A percentile compares a stretch with the other conserved stretches of the same genome.
Conservation (phyloP, 2,888 invertebrate species). For the Stenodera caucasica region DNA sequence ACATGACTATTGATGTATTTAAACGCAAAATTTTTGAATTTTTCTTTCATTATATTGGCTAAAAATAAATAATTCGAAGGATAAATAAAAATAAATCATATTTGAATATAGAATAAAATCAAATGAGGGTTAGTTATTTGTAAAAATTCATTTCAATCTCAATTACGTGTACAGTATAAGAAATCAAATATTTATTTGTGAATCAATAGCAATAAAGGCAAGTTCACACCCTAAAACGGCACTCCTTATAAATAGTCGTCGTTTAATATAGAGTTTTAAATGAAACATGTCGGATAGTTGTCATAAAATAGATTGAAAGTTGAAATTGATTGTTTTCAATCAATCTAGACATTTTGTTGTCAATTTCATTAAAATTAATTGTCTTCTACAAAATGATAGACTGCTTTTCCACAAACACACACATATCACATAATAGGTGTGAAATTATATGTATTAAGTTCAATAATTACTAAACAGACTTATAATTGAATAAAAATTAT, state of each 20-base stretch:
- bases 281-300: conserved; percentile 6
- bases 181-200: neutral
- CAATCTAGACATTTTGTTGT: neutral
- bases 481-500: no score
- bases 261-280: neutral
- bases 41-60: no score
- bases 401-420: neutral
- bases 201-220: neutral
- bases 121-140: no score
- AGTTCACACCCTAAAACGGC: conserved; percentile 4
- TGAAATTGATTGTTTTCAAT: conserved; percentile 3
- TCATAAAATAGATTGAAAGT: conserved; percentile 4
- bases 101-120: no score
- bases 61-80: neutral
- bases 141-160: no score
- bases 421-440: neutral
- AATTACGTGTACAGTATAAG: no score
- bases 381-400: neutral
- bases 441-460: no score
- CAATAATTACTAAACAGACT: no score
- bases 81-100: neutral
- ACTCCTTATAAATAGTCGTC: neutral
- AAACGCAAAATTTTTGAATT: no score
- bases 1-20: no score
- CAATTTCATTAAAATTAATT: neutral